phyloP scores from a whole-genome alignment of 2,888 invertebrate species.

The Neocrepidodera transversa region DNA sequence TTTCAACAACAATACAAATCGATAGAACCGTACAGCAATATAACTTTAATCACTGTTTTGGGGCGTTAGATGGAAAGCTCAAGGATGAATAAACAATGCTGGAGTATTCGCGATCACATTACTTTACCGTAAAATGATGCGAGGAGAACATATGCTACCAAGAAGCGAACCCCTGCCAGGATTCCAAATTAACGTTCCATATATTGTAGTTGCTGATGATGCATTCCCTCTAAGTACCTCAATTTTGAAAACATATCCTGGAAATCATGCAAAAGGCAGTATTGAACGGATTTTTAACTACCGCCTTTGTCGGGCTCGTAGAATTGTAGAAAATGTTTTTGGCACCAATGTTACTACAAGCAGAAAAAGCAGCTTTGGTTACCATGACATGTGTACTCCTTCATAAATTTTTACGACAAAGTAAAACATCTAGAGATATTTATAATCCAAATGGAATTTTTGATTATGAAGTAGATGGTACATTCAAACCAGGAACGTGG shows the following conservation, averaged over 20 bases:
- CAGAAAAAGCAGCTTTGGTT: not conserved
- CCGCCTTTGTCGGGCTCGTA: not conserved
- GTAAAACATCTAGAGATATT: not conserved
- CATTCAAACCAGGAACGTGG: too few species aligned
- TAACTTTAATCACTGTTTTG: slow-evolving; percentile 1
- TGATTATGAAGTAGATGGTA: too few species aligned
- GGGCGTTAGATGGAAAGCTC: slow-evolving; percentile 44
- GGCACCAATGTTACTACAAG: not conserved
- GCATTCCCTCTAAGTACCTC: too few species aligned
- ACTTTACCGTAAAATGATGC: not conserved
- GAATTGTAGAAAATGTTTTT: not conserved
- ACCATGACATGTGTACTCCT: not conserved
- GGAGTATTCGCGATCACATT: too few species aligned
- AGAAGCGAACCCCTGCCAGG: too few species aligned
- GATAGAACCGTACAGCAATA: too few species aligned
- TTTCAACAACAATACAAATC: too few species aligned
- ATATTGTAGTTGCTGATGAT: not conserved
- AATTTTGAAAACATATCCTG: not conserved
- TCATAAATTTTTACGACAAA: not conserved
- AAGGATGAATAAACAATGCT: too few species aligned
- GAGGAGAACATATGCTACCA: too few species aligned
- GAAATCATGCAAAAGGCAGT: not conserved
- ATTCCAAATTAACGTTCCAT: not conserved
- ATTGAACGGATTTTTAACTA: not conserved
- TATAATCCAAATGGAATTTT: too few species aligned